phyloP scores from a whole-genome alignment of 2,797 vertebrate genomes.

The Enteromius anoplus region DNA sequence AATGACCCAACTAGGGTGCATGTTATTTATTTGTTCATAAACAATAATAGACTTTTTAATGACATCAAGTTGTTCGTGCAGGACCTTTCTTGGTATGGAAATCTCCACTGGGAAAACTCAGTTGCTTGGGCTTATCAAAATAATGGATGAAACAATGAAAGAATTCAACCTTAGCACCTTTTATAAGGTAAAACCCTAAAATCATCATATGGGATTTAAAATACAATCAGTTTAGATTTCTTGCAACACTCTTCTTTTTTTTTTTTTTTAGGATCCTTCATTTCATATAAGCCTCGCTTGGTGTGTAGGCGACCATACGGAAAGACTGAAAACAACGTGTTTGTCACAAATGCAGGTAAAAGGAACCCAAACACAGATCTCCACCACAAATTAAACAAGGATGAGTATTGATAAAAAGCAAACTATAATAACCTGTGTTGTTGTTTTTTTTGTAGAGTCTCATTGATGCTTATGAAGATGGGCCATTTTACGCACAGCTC shows the following conservation, averaged over 20 bases:
- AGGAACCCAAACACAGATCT: neutral
- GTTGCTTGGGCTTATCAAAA: conserved; percentile 76
- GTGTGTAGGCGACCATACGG: conserved; percentile 84
- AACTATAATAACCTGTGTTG: neutral
- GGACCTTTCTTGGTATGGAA: conserved; percentile 84
- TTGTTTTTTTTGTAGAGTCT: conserved; percentile 71
- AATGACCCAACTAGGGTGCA: too few relatives aligned
- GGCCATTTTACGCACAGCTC: conserved; percentile 73
- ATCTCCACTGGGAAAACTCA: conserved; percentile 76
- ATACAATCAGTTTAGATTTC: neutral
- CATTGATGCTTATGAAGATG: conserved; percentile 84
- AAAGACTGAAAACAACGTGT: conserved; percentile 72
- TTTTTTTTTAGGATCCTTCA: conserved; percentile 86
- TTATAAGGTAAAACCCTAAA: conserved; percentile 75
- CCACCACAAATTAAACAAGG: neutral
- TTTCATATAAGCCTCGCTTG: conserved; percentile 95
- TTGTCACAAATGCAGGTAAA: conserved; percentile 86
- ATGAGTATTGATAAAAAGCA: conserved; percentile 12
- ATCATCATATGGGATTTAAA: neutral
- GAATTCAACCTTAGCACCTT: conserved; percentile 82
- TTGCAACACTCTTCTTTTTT: neutral
- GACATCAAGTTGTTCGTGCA: conserved; percentile 51
- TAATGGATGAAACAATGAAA: conserved; percentile 80
- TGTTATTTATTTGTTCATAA: neutral
- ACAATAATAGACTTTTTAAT: neutral